phyloP scores from a whole-genome alignment of 2,113 vertebrate species.

The Xenus cinereus region DNA sequence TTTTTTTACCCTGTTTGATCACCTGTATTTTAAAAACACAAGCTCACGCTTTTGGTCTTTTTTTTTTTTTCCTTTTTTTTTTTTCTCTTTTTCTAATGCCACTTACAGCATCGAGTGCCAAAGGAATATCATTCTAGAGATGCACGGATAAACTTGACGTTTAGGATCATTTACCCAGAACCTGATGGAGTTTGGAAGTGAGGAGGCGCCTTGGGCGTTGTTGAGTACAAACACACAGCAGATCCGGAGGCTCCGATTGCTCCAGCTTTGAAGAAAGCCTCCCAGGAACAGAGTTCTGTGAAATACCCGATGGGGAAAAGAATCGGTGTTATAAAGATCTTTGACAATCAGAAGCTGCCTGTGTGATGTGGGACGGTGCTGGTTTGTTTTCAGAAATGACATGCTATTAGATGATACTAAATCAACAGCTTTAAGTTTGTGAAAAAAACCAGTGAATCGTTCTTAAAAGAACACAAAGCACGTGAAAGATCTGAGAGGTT shows the following conservation, averaged over 20 bases:
- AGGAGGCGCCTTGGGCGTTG: neutral
- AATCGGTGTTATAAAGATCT: neutral
- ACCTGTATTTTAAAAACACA: neutral
- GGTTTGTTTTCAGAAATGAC: neutral
- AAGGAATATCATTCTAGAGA: constrained; percentile 93
- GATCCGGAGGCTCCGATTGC: neutral
- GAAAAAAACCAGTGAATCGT: neutral
- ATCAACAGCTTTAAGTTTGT: neutral
- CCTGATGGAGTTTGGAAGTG: constrained; percentile 42
- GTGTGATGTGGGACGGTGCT: neutral
- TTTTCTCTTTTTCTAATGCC: neutral
- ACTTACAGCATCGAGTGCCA: constrained; percentile 88
- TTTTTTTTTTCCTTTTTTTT: neutral
- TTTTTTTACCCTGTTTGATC: neutral
- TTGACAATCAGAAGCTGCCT: neutral
- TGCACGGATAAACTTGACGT: constrained; percentile 91
- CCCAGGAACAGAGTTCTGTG: neutral
- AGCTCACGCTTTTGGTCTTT: neutral
- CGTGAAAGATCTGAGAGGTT: neutral
- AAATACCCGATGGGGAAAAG: neutral
- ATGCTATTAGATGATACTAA: neutral
- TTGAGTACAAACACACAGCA: neutral
- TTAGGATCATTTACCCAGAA: constrained; percentile 85
- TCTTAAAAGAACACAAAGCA: neutral
- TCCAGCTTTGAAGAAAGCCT: neutral